A percentile compares a stretch with the other conserved stretches of the same genome.
phyloP scores from a whole-genome alignment of 2,797 vertebrate species.

The Scleropages formosus region DNA sequence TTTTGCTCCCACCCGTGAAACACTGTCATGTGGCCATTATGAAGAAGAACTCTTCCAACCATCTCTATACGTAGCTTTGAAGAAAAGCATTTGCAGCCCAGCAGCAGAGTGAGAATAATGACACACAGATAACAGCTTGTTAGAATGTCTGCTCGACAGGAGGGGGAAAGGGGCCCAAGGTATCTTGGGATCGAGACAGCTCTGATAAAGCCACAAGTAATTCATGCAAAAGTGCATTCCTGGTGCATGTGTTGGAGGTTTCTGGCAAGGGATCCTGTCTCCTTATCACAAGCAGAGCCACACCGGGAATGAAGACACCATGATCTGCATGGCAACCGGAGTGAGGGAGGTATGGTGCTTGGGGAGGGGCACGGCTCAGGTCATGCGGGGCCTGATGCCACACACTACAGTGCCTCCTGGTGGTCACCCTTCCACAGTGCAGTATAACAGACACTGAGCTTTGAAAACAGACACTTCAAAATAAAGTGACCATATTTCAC shows the following conservation, averaged over 20 bases:
- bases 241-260: conserved; percentile 1
- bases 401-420: conserved; percentile 5
- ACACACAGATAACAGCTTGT: conserved; percentile 1
- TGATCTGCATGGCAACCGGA: conserved; percentile 61
- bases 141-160: conserved; percentile 2
- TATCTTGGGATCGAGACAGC: conserved; percentile 35
- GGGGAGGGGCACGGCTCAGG: not conserved
- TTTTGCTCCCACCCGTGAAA: not conserved
- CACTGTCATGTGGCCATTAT: not conserved
- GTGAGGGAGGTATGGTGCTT: too few relatives aligned
- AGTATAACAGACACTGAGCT: not conserved
- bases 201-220: conserved; percentile 23
- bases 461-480: too few relatives aligned
- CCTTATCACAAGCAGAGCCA: conserved; percentile 62
- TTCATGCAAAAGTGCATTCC: conserved; percentile 33
- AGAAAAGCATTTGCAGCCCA: conserved; percentile 1
- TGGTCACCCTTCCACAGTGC: not conserved
- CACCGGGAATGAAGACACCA: conserved; percentile 64
- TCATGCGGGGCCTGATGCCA: too few relatives aligned
- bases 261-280: conserved; percentile 56
- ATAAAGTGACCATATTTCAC: too few relatives aligned
- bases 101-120: not conserved
- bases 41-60: too few relatives aligned
- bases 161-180: conserved; percentile 35
- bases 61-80: conserved; percentile 36